These are phyloP conservation scores for Lithophane ornitopus DNA, from an alignment of 2,888 invertebrate species.

Conservation along the genomic window DNA sequence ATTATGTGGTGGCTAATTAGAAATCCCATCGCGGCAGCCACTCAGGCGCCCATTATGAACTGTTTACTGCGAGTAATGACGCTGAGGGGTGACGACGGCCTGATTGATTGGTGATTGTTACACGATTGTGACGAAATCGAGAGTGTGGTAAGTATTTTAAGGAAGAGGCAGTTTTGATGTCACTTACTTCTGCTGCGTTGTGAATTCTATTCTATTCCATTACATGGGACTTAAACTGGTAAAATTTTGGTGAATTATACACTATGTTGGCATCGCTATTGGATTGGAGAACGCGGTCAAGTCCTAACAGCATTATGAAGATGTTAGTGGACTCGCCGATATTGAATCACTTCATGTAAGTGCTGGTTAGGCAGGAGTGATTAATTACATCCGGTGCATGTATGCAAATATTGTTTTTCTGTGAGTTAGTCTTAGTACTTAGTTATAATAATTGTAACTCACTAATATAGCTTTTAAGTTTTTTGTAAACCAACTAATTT, in stretches of 20 bases:
- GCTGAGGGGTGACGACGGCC: neutral
- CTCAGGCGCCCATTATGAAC: slow-evolving; percentile 54
- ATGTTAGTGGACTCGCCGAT: no score
- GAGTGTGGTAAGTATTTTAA: neutral
- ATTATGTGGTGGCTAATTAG: slow-evolving; percentile 59
- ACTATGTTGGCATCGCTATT: no score
- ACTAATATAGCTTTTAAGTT: no score
- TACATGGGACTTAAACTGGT: neutral
- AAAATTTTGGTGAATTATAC: neutral
- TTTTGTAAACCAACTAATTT: no score
- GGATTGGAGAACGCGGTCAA: no score
- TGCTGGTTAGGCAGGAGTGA: no score
- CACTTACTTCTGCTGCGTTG: neutral
- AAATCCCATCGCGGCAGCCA: slow-evolving; percentile 53
- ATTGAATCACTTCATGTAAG: no score
- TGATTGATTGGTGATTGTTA: slow-evolving; percentile 44
- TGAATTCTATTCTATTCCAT: neutral
- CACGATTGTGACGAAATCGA: neutral
- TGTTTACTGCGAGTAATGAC: slow-evolving; percentile 43
- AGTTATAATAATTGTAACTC: no score
- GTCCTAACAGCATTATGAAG: no score
- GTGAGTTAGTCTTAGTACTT: no score
- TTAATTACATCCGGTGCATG: no score
- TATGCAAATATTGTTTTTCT: no score
- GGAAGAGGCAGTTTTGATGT: neutral